These are phyloP conservation scores for Balanococcus diminutus DNA, from an alignment of 2,888 invertebrate species.

Conservation along the genomic window DNA sequence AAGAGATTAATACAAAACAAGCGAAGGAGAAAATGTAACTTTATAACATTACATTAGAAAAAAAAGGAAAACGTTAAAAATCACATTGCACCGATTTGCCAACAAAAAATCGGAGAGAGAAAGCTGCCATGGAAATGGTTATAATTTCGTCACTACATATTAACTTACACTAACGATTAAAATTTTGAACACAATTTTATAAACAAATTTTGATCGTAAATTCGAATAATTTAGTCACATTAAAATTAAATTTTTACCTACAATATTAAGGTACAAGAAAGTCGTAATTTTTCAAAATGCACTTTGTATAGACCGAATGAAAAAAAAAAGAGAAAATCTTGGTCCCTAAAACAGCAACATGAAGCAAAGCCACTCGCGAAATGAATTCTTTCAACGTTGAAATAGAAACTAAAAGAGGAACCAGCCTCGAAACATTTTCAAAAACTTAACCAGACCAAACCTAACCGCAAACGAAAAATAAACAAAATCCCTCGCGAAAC, in stretches of 20 bases:
- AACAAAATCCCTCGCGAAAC: not conserved
- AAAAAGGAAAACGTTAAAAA: not conserved
- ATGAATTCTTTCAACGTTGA: not conserved
- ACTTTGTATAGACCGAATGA: not conserved
- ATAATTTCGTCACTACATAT: not conserved
- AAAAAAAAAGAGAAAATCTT: not conserved
- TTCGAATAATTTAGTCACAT: not conserved
- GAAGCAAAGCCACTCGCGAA: not conserved
- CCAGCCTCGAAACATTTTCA: not conserved
- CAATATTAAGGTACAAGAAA: not conserved
- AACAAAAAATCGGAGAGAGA: not conserved
- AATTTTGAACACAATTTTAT: slow-evolving; percentile 31
- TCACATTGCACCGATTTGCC: not conserved
- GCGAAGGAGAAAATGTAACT: not conserved
- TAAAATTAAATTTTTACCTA: not conserved
- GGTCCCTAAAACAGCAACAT: not conserved
- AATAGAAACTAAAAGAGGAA: not conserved
- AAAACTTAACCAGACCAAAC: not conserved
- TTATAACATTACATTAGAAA: not conserved
- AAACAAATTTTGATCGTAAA: slow-evolving; percentile 28
- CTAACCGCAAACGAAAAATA: no score
- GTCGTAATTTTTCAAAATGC: not conserved
- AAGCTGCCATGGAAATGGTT: not conserved
- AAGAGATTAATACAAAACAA: not conserved
- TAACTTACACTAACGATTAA: not conserved